Percentiles rank a stretch among this genome's conserved stretches.
phyloP scores from a whole-genome alignment of 1,140 invertebrate species.

The Plutomurus gul region DNA sequence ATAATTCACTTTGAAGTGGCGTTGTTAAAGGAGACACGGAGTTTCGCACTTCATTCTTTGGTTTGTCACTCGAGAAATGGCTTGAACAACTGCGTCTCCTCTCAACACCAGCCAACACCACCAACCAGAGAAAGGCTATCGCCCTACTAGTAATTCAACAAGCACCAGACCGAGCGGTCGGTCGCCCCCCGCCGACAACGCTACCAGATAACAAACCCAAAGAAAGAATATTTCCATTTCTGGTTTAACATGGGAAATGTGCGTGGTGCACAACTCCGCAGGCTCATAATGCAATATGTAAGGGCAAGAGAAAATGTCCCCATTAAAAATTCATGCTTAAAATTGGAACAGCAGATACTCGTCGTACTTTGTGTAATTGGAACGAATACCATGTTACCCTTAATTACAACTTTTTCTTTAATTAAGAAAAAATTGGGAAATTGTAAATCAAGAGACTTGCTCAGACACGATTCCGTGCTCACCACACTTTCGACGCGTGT shows the following conservation, averaged over 20 bases:
- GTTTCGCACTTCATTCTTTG: constrained; percentile 37
- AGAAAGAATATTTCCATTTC: not conserved
- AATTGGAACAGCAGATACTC: too few relatives aligned
- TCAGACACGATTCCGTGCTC: too few relatives aligned
- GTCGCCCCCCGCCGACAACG: not conserved
- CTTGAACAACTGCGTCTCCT: not conserved
- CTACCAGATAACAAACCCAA: not conserved
- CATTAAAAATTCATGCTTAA: too few relatives aligned
- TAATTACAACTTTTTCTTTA: too few relatives aligned
- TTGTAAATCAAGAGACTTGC: too few relatives aligned
- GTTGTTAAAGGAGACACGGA: not conserved
- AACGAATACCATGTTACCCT: too few relatives aligned
- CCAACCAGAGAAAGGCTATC: too few relatives aligned
- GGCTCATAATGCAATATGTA: too few relatives aligned
- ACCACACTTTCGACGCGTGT: too few relatives aligned
- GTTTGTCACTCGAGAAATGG: constrained; percentile 35
- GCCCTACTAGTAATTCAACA: not conserved
- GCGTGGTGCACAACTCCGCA: not conserved
- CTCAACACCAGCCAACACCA: not conserved
- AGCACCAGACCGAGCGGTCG: not conserved
- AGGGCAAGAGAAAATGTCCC: too few relatives aligned
- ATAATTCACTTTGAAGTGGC: constrained; percentile 52
- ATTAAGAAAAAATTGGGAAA: too few relatives aligned
- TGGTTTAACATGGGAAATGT: not conserved
- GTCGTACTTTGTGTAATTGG: too few relatives aligned